Percentiles rank a stretch among this genome's conserved stretches.
phyloP scores from a whole-genome alignment of 2,113 vertebrate species.

The Nothocercus julius region DNA sequence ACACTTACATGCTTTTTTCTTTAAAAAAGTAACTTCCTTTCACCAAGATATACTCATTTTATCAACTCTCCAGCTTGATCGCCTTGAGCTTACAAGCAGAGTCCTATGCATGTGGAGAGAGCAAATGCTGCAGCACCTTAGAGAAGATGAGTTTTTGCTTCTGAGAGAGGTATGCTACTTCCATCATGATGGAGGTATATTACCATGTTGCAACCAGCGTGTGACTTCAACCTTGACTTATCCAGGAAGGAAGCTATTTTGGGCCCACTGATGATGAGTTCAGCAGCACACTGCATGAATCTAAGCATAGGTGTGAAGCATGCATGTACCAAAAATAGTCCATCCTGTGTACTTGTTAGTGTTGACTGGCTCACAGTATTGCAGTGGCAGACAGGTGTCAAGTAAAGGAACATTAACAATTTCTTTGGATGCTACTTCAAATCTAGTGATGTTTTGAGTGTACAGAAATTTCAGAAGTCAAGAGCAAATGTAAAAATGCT shows the following conservation, averaged over 20 bases:
- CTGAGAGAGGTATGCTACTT: not conserved
- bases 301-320: not conserved
- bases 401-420: not conserved
- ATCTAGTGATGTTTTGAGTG: not conserved
- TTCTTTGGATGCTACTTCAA: not conserved
- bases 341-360: not conserved
- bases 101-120: not conserved
- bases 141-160: not conserved
- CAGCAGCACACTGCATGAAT: not conserved
- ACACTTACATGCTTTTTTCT: not conserved
- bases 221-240: not conserved
- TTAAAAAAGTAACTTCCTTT: not conserved
- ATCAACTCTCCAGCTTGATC: not conserved
- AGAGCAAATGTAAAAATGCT: not conserved
- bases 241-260: not conserved
- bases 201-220: not conserved
- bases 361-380: not conserved
- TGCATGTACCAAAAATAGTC: not conserved
- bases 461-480: not conserved
- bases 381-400: accelerated
- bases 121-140: not conserved
- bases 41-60: not conserved
- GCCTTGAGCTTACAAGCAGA: not conserved
- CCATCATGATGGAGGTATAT: too few species aligned
- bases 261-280: not conserved